A percentile compares a stretch with the other conserved stretches of the same genome.
Conservation (phyloP, 2,113 vertebrate species). For the Glaucidium brasilianum region DNA sequence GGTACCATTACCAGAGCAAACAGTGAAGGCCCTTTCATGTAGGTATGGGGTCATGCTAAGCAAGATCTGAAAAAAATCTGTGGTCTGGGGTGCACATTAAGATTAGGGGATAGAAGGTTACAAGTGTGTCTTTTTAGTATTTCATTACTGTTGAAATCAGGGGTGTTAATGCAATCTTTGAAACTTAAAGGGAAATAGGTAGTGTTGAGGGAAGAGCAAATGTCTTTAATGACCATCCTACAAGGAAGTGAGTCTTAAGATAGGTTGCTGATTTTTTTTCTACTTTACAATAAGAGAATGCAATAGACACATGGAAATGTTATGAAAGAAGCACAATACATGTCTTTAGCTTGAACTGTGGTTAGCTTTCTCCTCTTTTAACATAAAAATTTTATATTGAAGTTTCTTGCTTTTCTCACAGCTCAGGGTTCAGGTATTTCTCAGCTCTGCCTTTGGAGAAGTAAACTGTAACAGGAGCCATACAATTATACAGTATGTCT, state of each 20-base stretch:
- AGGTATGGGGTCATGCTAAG: background rate
- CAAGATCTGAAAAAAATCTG: background rate
- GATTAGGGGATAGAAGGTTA: background rate
- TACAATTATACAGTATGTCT: accelerated
- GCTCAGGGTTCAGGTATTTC: background rate
- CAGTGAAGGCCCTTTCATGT: background rate
- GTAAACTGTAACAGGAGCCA: background rate
- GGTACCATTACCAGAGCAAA: background rate
- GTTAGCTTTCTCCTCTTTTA: background rate
- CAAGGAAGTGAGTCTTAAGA: background rate
- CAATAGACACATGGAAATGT: background rate
- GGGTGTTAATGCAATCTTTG: background rate
- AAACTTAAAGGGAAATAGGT: background rate
- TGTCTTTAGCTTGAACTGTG: background rate
- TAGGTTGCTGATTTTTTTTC: background rate
- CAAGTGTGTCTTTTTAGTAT: background rate
- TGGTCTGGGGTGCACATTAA: background rate
- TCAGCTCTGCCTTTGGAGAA: background rate
- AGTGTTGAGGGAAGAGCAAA: background rate
- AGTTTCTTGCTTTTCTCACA: background rate
- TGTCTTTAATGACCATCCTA: background rate
- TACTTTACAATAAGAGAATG: background rate
- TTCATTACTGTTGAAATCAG: background rate
- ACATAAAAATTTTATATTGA: background rate
- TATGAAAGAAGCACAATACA: background rate